Evolutionary conservation across 2,797 vertebrate genomes (phyloP), one percentile per base, ranked within the genome.

Genomic region (Euthynnus affinis): DNA sequence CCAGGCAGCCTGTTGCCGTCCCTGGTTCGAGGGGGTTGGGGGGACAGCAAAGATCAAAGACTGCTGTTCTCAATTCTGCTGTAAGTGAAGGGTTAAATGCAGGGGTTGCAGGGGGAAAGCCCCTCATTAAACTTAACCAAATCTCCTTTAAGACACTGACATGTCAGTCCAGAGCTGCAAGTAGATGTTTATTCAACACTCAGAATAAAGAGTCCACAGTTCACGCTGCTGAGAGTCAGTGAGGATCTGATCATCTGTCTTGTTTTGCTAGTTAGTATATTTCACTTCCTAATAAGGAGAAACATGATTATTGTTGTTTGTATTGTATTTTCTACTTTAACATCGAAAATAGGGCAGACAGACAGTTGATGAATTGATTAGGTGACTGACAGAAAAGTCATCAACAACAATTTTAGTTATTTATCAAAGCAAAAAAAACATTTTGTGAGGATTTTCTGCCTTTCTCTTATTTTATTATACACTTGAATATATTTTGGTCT

Each of bases 61-160:
- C 18, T 6, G 66, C 78, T 52, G 60, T 71, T 46, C 71, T 87
- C 57, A 57, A 62, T 66, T 80, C 71, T 51, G 68, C 64, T 88
- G 72, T 70, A 82, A 89, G 86, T 79, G 85, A 76, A 86, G 90
- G 88, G 93, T 93, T 91, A 94, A 92, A 92, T 72, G 81, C 58
- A 37, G 52, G 74, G 86, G 87, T 48, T 80, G 66, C 65, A 48
- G 59, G 51, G 62, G 85, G 32, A 60, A 85, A 87, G 73, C 70
- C 74, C 68, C 81, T 84, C 83, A 79, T 91, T 92, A 89, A 91
- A 88, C 70, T 62, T 69, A 58, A 78, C 84, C 82, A 78, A 75
- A 87, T 75, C 44, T 83, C 62, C 72, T 86, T 71, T 67, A 71
- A 83, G 42, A 74, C 73, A 23, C 63, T 51, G 82, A 85, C 74